Base-by-base conservation (phyloP, 1,140 invertebrate genomes). In the Polypedilum pembai region DNA sequence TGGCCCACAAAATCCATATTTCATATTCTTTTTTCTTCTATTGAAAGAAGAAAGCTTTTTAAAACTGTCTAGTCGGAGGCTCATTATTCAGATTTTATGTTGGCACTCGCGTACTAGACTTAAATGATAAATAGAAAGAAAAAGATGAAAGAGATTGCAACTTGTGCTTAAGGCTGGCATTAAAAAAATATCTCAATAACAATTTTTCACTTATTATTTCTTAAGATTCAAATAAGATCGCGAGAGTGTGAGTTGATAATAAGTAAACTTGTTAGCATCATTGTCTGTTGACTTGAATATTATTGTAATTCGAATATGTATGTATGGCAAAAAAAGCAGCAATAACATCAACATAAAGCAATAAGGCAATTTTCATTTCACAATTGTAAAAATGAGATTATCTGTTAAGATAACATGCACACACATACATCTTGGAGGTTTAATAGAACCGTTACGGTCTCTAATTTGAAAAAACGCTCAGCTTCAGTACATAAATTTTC, bases 211-310 rank as follows among this genome's bases (percentile, higher is more conserved):
- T 56, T 56, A 33, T 33, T 33, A 33, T 56, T 56, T 12, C 45
- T 56, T 33, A 33, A 33, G 24, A 33, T 33, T 33, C 12, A 56
- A 45, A 45, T 45, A 15, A 10, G 45, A 33, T 33, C 24, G 10
- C 45, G 45, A 56, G 45, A 56, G 10, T 33, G 24, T 33, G 24
- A 33, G 24, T 33, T 33, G 24, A 33, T 33, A 5, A 33, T 33
- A 56, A 56, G n/a, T 56, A 56, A 56, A 56, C 45, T 56, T 56
- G 45, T 69, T 69, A 69, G 17, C 65, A 69, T 20, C 8, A 21
- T 69, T 69, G 65, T 69, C 18, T 69, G 65, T 69, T 21, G 65
- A 21, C 65, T 21, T 20, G 17, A 69, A 56, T 56, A 69, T 69
- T 69, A 18, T 20, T 69, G 18, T 69, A 18, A 20, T 69, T 69